phyloP scores from a whole-genome alignment of 2,113 vertebrate genomes.

The Cebidichthys violaceus region DNA sequence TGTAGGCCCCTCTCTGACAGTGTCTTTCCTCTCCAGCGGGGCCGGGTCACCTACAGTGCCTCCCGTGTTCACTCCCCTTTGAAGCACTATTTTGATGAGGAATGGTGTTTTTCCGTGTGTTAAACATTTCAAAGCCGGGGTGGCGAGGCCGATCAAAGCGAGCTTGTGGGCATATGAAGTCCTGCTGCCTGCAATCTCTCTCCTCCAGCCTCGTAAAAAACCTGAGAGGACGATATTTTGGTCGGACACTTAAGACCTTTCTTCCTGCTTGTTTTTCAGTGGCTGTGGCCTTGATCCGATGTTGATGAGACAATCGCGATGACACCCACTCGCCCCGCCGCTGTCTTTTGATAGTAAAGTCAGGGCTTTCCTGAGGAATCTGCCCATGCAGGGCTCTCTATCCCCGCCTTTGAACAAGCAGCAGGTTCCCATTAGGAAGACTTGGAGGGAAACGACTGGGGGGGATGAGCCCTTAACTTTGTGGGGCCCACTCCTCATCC shows the following conservation, averaged over 20 bases:
- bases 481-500: constrained; percentile 53
- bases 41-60: constrained; percentile 44
- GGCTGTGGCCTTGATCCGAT: constrained; percentile 54
- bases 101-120: constrained; percentile 63
- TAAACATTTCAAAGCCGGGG: constrained; percentile 60
- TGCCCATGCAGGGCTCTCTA: constrained; percentile 42
- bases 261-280: constrained; percentile 40
- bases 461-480: constrained; percentile 46
- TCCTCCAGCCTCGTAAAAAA: constrained; percentile 50
- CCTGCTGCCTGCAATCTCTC: constrained; percentile 26
- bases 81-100: constrained; percentile 59
- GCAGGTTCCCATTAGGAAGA: constrained; percentile 75
- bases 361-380: constrained; percentile 75
- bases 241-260: constrained; percentile 29
- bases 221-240: constrained; percentile 46
- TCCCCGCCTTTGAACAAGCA: constrained; percentile 75
- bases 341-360: constrained; percentile 73
- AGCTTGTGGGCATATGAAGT: constrained; percentile 25
- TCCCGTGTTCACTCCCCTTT: constrained; percentile 61
- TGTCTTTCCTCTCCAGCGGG: constrained; percentile 49
- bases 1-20: constrained; percentile 54
- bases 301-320: constrained; percentile 66
- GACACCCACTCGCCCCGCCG: constrained; percentile 58
- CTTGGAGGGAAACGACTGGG: constrained; percentile 39
- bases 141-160: constrained; percentile 59